Evolutionary conservation across 2,113 vertebrate species (phyloP).

Genomic region (Hydropotes inermis): DNA sequence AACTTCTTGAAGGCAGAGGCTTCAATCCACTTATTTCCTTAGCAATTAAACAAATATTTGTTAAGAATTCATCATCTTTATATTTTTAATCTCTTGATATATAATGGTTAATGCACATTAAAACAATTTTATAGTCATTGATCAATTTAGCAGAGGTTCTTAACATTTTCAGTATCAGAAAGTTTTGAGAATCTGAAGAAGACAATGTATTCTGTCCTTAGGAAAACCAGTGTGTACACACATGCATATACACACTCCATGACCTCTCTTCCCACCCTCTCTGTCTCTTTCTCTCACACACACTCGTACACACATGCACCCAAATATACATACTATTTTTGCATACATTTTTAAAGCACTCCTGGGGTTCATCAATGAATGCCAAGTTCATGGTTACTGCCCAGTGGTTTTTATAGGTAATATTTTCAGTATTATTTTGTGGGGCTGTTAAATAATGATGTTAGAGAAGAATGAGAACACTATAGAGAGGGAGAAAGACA

Average conservation of each 20-base stretch:
- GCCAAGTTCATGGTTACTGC: not conserved
- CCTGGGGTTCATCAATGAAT: not conserved
- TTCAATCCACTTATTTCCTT: not conserved
- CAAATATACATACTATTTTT: not conserved
- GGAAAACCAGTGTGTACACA: not conserved
- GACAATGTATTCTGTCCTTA: not conserved
- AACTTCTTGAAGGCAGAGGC: not conserved
- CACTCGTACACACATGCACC: not conserved
- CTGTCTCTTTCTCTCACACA: not conserved
- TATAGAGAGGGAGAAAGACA: not conserved
- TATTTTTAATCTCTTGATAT: not conserved
- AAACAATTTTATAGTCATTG: not conserved
- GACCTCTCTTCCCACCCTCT: not conserved
- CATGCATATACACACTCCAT: fast-evolving
- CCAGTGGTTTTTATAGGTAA: not conserved
- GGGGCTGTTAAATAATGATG: not conserved
- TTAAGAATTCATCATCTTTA: not conserved
- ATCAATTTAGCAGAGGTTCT: not conserved
- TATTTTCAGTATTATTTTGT: not conserved
- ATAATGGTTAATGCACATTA: not conserved
- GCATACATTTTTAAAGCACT: not conserved
- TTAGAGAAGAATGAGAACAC: not conserved
- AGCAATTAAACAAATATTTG: not conserved
- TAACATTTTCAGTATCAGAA: not conserved
- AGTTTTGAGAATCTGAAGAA: not conserved